Evolutionary conservation across 2,113 vertebrate genomes (phyloP), one percentile per base, ranked within the genome.

Genomic region (Pterocles gutturalis): DNA sequence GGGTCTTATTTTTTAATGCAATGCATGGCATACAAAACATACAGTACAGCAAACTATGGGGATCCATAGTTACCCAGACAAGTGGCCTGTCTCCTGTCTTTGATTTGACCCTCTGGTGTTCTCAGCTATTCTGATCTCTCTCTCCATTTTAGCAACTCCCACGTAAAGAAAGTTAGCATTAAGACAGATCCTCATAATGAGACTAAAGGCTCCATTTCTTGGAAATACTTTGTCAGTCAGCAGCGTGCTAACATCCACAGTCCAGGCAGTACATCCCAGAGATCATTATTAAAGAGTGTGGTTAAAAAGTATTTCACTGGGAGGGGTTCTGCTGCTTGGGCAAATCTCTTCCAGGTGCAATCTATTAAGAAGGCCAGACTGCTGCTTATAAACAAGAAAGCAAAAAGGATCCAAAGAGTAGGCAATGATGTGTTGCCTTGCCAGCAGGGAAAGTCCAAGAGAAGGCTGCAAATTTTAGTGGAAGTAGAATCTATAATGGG

Each of bases 311-410:
- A 20, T 87, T 95, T 97, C 65, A 65, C 45, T 89, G 73, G 85
- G 83, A 94, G 65, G 67, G 53, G 81, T 89, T 92, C 84, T 95
- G 80, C 36, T 97, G 57, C 54, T 78, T 65, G 65, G 80, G 53
- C 41, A 92, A 84, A 79, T 93, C 65, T 95, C 69, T 92, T 55
- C 45, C 91, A 95, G 72, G 92, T 97, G 76, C 89, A 90, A 67
- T 29, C 34, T 66, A 31, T 95, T 92, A 93, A n/a, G 46, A 89
- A 89, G 65, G 48, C 64, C 83, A 93, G 92, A 91, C 55, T 0
- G 0, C 79, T 85, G 55, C 67, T 90, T 62, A 62, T 46, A 86
- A 97, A 83, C 53, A 81, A 83, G 49, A 34, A 71, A 91, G 87
- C 13, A 79, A 64, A 76, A 77, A 12, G 1, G 16, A 28, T 87